Evolutionary conservation across 2,888 invertebrate genomes (phyloP).

Genomic region (Taphrorychus bicolor): DNA sequence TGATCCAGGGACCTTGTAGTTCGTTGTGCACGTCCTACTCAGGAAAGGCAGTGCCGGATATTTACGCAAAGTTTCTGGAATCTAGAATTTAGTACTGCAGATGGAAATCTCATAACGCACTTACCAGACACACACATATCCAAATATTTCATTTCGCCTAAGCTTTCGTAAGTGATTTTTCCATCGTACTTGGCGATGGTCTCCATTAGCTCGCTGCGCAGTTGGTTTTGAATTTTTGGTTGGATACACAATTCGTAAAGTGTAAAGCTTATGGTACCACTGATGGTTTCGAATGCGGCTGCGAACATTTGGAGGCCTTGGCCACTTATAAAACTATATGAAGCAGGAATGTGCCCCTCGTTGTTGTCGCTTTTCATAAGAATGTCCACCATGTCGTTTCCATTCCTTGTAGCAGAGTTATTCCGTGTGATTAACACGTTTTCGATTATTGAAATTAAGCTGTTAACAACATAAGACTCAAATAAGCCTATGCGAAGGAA

Average conservation of each 20-base stretch:
- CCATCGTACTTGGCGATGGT: slow-evolving; percentile 56
- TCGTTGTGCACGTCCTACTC: slow-evolving; percentile 47
- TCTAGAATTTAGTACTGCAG: not conserved
- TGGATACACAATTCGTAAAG: slow-evolving; percentile 65
- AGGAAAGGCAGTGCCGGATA: slow-evolving; percentile 56
- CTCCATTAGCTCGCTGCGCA: slow-evolving; percentile 62
- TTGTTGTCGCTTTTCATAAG: slow-evolving; percentile 22
- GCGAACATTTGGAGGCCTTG: slow-evolving; percentile 60
- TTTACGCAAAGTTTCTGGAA: slow-evolving; percentile 57
- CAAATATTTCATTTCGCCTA: too few species aligned
- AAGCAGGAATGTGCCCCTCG: too few species aligned
- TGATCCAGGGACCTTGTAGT: slow-evolving; percentile 49
- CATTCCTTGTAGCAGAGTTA: slow-evolving; percentile 47
- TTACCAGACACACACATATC: slow-evolving; percentile 62
- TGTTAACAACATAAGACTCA: slow-evolving; percentile 36
- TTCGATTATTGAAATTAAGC: slow-evolving; percentile 50
- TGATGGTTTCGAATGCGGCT: slow-evolving; percentile 69
- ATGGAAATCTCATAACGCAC: slow-evolving; percentile 42
- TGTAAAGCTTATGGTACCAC: slow-evolving; percentile 65
- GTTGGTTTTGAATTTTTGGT: slow-evolving; percentile 62
- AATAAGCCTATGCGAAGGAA: slow-evolving; percentile 49
- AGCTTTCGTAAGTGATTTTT: too few species aligned
- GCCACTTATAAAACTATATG: not conserved
- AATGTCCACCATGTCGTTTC: slow-evolving; percentile 66
- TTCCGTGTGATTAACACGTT: slow-evolving; percentile 48